Evolutionary conservation across 2,888 invertebrate species (phyloP), one percentile per base, ranked within the genome.

Genomic region (Flabesymbios commensalis): DNA sequence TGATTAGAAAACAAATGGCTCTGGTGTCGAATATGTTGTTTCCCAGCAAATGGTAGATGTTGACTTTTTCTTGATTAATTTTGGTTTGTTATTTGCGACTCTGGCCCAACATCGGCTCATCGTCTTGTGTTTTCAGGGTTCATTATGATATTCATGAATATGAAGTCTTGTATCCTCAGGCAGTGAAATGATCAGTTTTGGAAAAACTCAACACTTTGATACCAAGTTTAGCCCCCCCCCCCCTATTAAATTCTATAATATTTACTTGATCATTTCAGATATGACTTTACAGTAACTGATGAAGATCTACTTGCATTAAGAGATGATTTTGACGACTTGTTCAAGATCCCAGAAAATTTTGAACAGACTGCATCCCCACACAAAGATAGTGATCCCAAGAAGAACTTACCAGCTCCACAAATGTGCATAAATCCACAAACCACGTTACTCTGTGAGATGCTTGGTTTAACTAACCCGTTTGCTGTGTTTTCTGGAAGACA

Each of bases 301-400:
- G 88, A 89, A 60, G 94, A 96, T 76, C 88, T 90, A 67, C 83
- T 87, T 22, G 82, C 84, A 22, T 83, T 94, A 3, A 74, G 85
- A 0, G 82, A 85, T 45, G 86, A 89, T 77, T 89, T 96, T 77
- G 85, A 87, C 39, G 85, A 86, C 55, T 85, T 89, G 73, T 83
- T 95, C 52, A 81, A 79, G 48, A 87, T 98, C 58, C 92, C 92
- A 0, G 83, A 87, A 0, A 91, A 90, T 83, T 99, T 99, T 84
- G 85, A 85, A 22, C 87, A 85, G 71, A 94, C 93, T 14, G 92
- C 89, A 1, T 52, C 36, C 2, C 39, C 59, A 31, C 22, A 49
- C 22, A n/a, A n/a, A n/a, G n/a, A n/a, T n/a, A n/a, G n/a, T n/a
- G 49, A 49, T 32, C 49, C 49, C 61, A 67, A 53, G 59, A 60